Conservation (phyloP, 2,888 invertebrate species). For the Erebia palarica region DNA sequence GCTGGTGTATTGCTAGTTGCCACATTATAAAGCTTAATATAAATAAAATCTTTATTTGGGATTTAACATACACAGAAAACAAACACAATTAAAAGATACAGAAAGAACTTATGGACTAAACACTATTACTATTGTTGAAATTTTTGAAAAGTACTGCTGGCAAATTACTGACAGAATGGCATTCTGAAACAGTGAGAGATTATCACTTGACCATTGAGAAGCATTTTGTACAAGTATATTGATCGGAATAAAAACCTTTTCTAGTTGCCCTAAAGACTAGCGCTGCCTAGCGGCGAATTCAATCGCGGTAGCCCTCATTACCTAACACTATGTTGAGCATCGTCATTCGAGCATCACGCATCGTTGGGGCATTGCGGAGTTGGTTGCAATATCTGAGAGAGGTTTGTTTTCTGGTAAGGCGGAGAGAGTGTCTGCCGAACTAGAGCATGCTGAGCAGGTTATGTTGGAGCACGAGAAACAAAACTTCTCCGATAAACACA, state of each 20-base stretch:
- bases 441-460: constrained; percentile 80
- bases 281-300: not conserved
- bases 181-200: too few species aligned
- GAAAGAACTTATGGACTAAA: too few species aligned
- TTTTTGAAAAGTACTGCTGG: too few species aligned
- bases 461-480: constrained; percentile 79
- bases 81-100: too few species aligned
- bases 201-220: too few species aligned
- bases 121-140: too few species aligned
- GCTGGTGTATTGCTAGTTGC: too few species aligned
- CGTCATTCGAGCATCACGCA: constrained; percentile 59
- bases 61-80: too few species aligned
- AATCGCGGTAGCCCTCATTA: constrained; percentile 3
- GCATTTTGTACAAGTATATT: too few species aligned
- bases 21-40: too few species aligned
- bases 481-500: constrained; percentile 66
- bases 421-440: constrained; percentile 77
- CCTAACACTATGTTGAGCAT: constrained; percentile 61
- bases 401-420: constrained; percentile 80
- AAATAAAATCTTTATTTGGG: too few species aligned
- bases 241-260: not conserved
- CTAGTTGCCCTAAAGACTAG: not conserved
- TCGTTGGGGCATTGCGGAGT: constrained; percentile 44
- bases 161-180: too few species aligned
- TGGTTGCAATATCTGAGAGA: constrained; percentile 63